Evolutionary conservation across 2,797 vertebrate species (phyloP).

Genomic region (Lemur catta): DNA sequence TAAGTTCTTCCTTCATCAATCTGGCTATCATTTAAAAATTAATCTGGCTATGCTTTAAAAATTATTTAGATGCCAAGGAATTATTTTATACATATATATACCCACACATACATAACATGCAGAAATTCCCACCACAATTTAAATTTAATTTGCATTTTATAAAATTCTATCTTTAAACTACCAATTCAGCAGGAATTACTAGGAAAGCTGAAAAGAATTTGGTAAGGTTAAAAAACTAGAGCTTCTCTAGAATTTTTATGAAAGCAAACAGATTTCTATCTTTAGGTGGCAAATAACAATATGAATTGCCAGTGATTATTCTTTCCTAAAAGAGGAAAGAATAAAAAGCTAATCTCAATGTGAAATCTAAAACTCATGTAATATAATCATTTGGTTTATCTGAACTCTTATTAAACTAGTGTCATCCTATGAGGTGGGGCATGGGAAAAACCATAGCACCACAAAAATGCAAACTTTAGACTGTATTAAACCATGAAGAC

Average conservation of each 20-base stretch:
- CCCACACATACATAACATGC: not conserved
- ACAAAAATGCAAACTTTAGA: not conserved
- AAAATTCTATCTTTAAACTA: slow-evolving; percentile 21
- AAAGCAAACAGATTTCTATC: not conserved
- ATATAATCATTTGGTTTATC: not conserved
- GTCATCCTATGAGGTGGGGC: not conserved
- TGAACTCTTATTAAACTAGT: not conserved
- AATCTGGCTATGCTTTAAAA: not conserved
- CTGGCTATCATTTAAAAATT: not conserved
- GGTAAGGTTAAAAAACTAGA: not conserved
- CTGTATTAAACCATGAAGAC: not conserved
- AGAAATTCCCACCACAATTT: slow-evolving; percentile 18
- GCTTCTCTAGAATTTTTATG: not conserved
- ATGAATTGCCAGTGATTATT: not conserved
- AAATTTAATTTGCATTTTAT: slow-evolving; percentile 31
- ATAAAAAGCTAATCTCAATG: not conserved
- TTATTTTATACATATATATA: not conserved
- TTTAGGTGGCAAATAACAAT: not conserved
- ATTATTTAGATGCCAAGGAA: not conserved
- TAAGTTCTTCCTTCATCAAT: not conserved
- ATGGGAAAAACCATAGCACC: not conserved
- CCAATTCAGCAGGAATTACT: not conserved
- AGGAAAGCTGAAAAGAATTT: not conserved
- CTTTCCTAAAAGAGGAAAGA: not conserved
- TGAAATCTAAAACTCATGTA: not conserved